Evolutionary conservation across 2,888 invertebrate species (phyloP).

Genomic region (Rosalia funebris): DNA sequence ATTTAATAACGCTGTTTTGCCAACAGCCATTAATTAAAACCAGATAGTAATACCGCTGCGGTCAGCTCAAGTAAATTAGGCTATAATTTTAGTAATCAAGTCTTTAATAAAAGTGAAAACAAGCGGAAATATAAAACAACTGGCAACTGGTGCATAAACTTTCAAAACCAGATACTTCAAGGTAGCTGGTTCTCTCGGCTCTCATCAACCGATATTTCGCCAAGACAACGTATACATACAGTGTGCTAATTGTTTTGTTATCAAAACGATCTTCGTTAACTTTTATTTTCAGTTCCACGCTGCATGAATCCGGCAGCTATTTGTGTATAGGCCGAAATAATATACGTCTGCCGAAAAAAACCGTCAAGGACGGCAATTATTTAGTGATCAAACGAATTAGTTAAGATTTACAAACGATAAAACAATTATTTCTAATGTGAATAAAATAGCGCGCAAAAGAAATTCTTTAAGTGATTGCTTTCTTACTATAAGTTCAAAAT

Average conservation of each 20-base stretch:
- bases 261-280: constrained; percentile 16
- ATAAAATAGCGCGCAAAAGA: too few species aligned
- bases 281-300: constrained; percentile 18
- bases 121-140: constrained; percentile 10
- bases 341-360: background rate
- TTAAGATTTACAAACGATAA: background rate
- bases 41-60: background rate
- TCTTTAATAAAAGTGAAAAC: constrained; percentile 19
- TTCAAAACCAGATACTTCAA: constrained; percentile 21
- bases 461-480: too few species aligned
- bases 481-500: too few species aligned
- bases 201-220: constrained; percentile 4
- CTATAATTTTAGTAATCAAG: background rate
- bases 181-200: constrained; percentile 1
- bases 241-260: constrained; percentile 20
- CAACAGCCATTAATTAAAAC: background rate
- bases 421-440: too few species aligned
- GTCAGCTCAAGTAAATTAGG: constrained; percentile 9
- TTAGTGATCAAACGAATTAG: background rate
- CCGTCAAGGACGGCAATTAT: background rate
- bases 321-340: background rate
- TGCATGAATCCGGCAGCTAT: constrained; percentile 18
- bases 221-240: constrained; percentile 1
- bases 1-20: background rate
- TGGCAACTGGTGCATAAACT: constrained; percentile 17